Percentiles rank a stretch among this genome's conserved stretches.
phyloP scores from a whole-genome alignment of 1,140 invertebrate genomes.

The Rhizoglyphus robini region DNA sequence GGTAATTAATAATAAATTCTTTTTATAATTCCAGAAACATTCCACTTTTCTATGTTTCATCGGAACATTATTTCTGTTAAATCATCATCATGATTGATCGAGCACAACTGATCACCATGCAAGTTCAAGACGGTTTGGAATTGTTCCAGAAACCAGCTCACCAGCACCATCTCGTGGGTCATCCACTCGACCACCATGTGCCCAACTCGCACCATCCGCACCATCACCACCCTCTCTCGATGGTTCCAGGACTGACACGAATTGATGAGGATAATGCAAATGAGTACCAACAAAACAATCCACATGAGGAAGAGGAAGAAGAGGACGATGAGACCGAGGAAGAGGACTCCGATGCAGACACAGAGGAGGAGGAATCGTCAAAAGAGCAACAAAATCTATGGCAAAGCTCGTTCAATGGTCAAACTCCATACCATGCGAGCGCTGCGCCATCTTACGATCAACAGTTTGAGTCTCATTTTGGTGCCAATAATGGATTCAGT shows the following conservation, averaged over 20 bases:
- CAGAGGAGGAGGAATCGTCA: background rate
- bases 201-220: background rate
- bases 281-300: background rate
- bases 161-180: background rate
- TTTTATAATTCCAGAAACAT: too few species aligned
- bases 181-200: background rate
- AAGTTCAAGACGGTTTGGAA: constrained; percentile 4
- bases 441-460: background rate
- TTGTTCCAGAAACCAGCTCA: background rate
- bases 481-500: background rate
- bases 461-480: background rate
- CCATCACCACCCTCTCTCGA: background rate
- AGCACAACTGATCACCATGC: constrained; percentile 4
- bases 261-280: background rate
- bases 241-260: background rate
- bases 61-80: too few species aligned
- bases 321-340: background rate
- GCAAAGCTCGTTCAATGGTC: background rate
- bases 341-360: background rate
- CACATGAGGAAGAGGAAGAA: background rate
- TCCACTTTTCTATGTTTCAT: too few species aligned
- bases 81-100: background rate
- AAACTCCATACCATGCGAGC: background rate
- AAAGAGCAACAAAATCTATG: background rate
- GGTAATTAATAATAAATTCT: too few species aligned